These are phyloP conservation scores for Microtus richardsoni DNA, from an alignment of 2,113 vertebrate species.

Conservation along the genomic window DNA sequence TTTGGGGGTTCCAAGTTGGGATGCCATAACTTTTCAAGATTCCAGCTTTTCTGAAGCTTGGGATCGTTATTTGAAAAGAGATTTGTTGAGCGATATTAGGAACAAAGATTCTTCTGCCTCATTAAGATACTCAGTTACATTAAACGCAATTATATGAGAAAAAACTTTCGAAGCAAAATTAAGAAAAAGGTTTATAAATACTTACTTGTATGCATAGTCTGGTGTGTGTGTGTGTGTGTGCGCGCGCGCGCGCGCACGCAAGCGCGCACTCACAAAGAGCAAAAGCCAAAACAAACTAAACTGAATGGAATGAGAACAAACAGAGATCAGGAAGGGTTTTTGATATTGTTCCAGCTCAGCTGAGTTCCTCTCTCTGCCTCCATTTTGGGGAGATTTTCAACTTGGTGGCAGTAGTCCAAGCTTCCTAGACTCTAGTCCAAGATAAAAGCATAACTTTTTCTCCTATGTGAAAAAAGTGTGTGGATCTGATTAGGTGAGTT, in stretches of 20 bases:
- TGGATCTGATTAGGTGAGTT: neutral
- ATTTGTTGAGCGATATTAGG: neutral
- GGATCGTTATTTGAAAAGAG: constrained; percentile 1
- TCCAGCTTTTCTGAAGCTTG: constrained; percentile 1
- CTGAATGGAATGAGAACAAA: neutral
- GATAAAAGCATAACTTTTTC: neutral
- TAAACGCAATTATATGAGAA: neutral
- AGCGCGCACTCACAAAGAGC: neutral
- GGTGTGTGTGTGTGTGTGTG: too few species aligned
- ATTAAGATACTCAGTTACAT: constrained; percentile 6
- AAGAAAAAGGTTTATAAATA: constrained; percentile 3
- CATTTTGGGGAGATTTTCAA: neutral
- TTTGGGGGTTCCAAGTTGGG: neutral
- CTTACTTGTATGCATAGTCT: neutral
- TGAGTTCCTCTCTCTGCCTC: neutral
- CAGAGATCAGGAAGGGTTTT: neutral
- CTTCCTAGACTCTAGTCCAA: neutral
- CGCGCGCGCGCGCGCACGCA: too few species aligned
- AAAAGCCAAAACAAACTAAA: constrained; percentile 10
- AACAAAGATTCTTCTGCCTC: neutral
- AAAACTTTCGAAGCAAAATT: constrained; percentile 31
- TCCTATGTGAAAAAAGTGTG: neutral
- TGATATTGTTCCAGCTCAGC: neutral
- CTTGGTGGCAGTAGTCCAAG: neutral
- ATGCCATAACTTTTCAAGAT: neutral